Evolutionary conservation across 2,888 invertebrate genomes (phyloP).

Genomic region (Archips crataeganus): DNA sequence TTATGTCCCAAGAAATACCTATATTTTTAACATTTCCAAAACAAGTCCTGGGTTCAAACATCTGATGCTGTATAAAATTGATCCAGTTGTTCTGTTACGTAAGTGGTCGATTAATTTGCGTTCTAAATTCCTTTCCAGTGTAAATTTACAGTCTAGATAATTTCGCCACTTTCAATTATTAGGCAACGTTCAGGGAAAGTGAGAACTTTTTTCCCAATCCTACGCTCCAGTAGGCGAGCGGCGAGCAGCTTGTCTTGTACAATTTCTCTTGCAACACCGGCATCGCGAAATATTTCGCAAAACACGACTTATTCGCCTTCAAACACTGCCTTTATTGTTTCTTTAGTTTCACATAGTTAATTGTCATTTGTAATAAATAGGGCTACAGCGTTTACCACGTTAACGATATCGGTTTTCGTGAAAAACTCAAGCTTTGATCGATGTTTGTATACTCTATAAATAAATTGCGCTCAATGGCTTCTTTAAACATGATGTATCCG

Average conservation of each 20-base stretch:
- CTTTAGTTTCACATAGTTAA: conserved; percentile 56
- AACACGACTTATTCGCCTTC: conserved; percentile 53
- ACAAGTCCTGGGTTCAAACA: neutral
- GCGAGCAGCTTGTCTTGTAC: conserved; percentile 69
- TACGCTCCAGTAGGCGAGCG: conserved; percentile 81
- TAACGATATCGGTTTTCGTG: conserved; percentile 5
- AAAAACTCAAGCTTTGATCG: conserved; percentile 29
- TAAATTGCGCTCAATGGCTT: conserved; percentile 28
- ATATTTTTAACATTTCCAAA: neutral
- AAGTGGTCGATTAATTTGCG: conserved; percentile 6
- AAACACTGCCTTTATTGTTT: conserved; percentile 56
- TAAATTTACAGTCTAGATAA: conserved; percentile 30
- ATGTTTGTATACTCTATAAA: conserved; percentile 30
- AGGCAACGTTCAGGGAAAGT: conserved; percentile 75
- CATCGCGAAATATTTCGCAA: conserved; percentile 73
- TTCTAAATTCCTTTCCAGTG: conserved; percentile 6
- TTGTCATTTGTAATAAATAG: conserved; percentile 46
- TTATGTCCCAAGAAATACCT: neutral
- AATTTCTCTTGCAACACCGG: conserved; percentile 80
- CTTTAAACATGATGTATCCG: conserved; percentile 8
- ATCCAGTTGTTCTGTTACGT: neutral
- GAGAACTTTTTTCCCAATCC: conserved; percentile 79
- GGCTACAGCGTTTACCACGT: conserved; percentile 7
- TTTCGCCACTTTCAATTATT: conserved; percentile 75
- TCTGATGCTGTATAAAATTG: neutral